A percentile compares a stretch with the other conserved stretches of the same genome.
phyloP scores from a whole-genome alignment of 2,888 invertebrate genomes.

The Tinea trinotella region DNA sequence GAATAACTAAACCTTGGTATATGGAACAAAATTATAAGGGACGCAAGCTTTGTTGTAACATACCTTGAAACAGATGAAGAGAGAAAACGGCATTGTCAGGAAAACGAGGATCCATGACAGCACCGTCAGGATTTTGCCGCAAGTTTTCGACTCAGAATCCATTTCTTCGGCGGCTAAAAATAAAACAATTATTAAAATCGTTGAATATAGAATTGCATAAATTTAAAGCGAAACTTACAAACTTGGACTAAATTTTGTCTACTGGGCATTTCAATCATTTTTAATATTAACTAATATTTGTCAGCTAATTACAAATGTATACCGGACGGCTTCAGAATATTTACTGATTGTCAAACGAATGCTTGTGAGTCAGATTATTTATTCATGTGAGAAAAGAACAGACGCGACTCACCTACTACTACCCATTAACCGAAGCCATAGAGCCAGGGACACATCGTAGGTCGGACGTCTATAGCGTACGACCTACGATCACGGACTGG shows the following conservation, averaged over 20 bases:
- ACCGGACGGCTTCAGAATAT: not conserved
- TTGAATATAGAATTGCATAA: not conserved
- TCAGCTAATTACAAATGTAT: not conserved
- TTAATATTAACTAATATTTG: not conserved
- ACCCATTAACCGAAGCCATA: not conserved
- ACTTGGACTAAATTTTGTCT: constrained; percentile 38
- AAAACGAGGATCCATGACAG: constrained; percentile 88
- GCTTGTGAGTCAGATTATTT: not conserved
- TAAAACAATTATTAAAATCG: not conserved
- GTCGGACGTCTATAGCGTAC: not conserved
- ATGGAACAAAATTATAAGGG: too few relatives aligned
- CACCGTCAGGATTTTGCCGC: constrained; percentile 86
- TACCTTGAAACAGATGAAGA: constrained; percentile 95
- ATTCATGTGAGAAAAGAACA: constrained; percentile 14
- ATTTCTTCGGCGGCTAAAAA: constrained; percentile 69
- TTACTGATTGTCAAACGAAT: constrained; percentile 28
- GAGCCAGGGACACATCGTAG: not conserved
- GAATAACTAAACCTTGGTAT: too few relatives aligned
- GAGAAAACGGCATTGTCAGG: constrained; percentile 91
- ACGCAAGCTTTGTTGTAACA: constrained; percentile 32
- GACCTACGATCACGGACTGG: not conserved
- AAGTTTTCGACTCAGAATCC: constrained; percentile 78
- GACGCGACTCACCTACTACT: not conserved
- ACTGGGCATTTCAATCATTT: constrained; percentile 55
- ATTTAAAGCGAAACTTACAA: not conserved